phyloP scores from a whole-genome alignment of 2,113 vertebrate genomes.

The Sturnira hondurensis region DNA sequence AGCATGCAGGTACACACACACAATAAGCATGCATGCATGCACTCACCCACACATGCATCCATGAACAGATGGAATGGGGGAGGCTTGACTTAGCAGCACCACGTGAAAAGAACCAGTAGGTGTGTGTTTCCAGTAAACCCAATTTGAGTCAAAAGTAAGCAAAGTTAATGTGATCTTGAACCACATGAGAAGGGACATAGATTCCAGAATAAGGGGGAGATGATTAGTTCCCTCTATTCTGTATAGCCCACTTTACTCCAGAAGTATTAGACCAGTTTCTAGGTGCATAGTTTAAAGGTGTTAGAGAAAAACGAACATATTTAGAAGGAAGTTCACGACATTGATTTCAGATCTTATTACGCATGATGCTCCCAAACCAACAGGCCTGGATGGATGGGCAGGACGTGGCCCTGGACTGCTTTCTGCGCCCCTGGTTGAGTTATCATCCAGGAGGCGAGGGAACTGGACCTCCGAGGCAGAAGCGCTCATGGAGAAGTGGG shows the following conservation, averaged over 20 bases:
- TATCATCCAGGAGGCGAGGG: not conserved
- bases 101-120: not conserved
- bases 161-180: not conserved
- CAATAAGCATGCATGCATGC: too few relatives aligned
- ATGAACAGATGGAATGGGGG: not conserved
- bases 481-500: not conserved
- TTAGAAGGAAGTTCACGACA: not conserved
- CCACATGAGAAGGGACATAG: not conserved
- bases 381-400: not conserved
- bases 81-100: not conserved
- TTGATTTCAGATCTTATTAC: not conserved
- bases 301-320: slow-evolving; percentile 1
- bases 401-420: not conserved
- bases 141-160: not conserved
- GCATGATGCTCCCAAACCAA: not conserved
- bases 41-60: not conserved
- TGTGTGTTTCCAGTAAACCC: not conserved
- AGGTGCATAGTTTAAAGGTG: not conserved
- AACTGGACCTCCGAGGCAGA: not conserved
- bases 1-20: not conserved
- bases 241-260: not conserved
- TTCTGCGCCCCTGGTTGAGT: not conserved
- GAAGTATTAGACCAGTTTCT: not conserved
- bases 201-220: not conserved
- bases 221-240: not conserved